A percentile compares a stretch with the other conserved stretches of the same genome.
Evolutionary conservation across 1,140 invertebrate species (phyloP).

Genomic region (Magallana angulata): DNA sequence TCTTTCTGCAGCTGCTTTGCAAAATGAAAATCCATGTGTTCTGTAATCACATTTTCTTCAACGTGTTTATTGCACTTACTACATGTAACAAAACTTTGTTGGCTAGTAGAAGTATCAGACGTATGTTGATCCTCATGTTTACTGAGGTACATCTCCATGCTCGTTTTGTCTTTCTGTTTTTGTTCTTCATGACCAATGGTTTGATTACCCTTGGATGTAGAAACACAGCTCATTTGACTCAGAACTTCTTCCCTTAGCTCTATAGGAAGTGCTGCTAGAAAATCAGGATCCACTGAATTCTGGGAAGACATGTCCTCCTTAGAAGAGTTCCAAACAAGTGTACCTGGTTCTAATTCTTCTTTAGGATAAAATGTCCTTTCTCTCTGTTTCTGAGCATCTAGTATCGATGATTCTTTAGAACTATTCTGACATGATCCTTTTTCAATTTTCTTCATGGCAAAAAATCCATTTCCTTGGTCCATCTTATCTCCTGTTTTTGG

Average conservation of each 20-base stretch:
- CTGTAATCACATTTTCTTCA: slow-evolving; percentile 77
- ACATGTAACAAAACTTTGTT: slow-evolving; percentile 65
- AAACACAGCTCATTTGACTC: not conserved
- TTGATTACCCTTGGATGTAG: not conserved
- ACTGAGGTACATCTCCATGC: not conserved
- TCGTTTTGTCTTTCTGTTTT: slow-evolving; percentile 1
- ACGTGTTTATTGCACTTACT: slow-evolving; percentile 76
- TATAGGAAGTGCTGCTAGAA: slow-evolving; percentile 25
- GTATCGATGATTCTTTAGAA: not conserved
- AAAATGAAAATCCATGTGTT: slow-evolving; percentile 80
- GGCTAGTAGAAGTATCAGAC: too few species aligned
- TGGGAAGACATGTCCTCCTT: not conserved
- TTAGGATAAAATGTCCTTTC: not conserved
- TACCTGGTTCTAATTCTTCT: not conserved
- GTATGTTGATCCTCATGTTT: not conserved
- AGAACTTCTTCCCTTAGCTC: slow-evolving; percentile 45
- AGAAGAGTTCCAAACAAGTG: not conserved
- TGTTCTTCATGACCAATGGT: not conserved
- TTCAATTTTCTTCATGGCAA: not conserved
- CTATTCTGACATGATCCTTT: not conserved
- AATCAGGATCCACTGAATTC: slow-evolving; percentile 42
- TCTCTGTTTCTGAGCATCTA: not conserved
- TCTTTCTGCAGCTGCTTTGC: slow-evolving; percentile 76
- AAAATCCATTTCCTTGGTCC: not conserved
- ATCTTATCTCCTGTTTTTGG: not conserved